phyloP scores from a whole-genome alignment of 2,113 vertebrate species.

The Empidonax alnorum region DNA sequence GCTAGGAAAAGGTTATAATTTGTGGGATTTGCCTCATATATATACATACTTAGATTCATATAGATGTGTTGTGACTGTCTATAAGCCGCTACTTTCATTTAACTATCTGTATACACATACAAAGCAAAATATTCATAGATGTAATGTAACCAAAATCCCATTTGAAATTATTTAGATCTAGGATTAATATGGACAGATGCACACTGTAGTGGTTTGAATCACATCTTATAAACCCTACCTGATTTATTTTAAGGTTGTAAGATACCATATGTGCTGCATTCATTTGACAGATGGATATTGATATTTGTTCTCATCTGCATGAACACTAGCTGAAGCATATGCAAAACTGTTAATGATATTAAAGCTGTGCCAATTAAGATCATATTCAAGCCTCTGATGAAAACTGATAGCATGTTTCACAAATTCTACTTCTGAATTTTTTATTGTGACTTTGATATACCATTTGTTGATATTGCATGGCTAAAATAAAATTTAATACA shows the following conservation, averaged over 20 bases:
- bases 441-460: conserved; percentile 27
- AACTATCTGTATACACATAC: not conserved
- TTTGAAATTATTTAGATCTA: not conserved
- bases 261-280: conserved; percentile 65
- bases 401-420: conserved; percentile 48
- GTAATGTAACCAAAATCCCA: not conserved
- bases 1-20: not conserved
- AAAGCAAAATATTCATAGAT: not conserved
- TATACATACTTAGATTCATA: not conserved
- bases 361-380: conserved; percentile 72
- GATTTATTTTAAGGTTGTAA: conserved; percentile 69
- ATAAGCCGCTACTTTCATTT: not conserved
- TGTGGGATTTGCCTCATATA: not conserved
- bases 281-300: conserved; percentile 73
- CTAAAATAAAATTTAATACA: conserved; percentile 27
- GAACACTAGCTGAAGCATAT: conserved; percentile 73
- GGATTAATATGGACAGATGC: not conserved
- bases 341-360: conserved; percentile 70
- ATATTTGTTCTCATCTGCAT: conserved; percentile 72
- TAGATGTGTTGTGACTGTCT: not conserved
- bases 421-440: conserved; percentile 49
- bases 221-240: conserved; percentile 52
- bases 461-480: conserved; percentile 7
- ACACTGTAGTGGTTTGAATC: conserved; percentile 32
- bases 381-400: conserved; percentile 60